Conservation (phyloP, 2,888 invertebrate species). For the Leucania comma region DNA sequence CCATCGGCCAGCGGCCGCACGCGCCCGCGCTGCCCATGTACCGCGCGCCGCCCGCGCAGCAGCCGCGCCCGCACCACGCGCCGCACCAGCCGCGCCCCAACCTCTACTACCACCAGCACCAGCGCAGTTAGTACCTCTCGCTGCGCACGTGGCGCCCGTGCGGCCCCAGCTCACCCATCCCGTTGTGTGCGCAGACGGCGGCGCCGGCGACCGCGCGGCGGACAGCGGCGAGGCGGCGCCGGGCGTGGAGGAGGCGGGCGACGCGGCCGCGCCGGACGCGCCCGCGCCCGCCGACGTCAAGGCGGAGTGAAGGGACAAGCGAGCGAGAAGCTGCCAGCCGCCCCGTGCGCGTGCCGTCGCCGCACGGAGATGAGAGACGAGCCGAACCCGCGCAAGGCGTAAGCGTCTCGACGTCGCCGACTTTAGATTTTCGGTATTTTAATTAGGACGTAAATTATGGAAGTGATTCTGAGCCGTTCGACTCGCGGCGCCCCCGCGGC, state of each 20-base stretch:
- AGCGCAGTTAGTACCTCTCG: constrained; percentile 83
- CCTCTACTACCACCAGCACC: constrained; percentile 87
- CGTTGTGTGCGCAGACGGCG: constrained; percentile 72
- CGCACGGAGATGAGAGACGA: constrained; percentile 58
- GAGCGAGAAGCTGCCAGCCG: constrained; percentile 64
- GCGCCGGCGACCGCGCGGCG: constrained; percentile 76
- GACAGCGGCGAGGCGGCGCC: constrained; percentile 70
- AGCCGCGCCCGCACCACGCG: constrained; percentile 75
- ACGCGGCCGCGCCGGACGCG: constrained; percentile 70
- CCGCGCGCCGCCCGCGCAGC: constrained; percentile 77
- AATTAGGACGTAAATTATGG: constrained; percentile 89
- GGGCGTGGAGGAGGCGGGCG: constrained; percentile 72
- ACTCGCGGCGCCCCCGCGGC: constrained; percentile 71
- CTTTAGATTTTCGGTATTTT: constrained; percentile 86
- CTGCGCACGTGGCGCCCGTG: constrained; percentile 31
- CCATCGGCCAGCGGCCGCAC: constrained; percentile 89
- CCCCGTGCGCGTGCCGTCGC: constrained; percentile 23
- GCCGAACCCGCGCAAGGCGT: constrained; percentile 58
- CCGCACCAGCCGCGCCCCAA: constrained; percentile 75
- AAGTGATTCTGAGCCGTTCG: constrained; percentile 87
- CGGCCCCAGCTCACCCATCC: constrained; percentile 54
- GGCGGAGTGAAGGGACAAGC: constrained; percentile 75
- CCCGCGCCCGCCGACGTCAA: constrained; percentile 71
- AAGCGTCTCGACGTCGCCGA: constrained; percentile 65
- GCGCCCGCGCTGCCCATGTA: constrained; percentile 83